phyloP scores from a whole-genome alignment of 2,888 invertebrate species.

The Troglohyphantes excavatus region DNA sequence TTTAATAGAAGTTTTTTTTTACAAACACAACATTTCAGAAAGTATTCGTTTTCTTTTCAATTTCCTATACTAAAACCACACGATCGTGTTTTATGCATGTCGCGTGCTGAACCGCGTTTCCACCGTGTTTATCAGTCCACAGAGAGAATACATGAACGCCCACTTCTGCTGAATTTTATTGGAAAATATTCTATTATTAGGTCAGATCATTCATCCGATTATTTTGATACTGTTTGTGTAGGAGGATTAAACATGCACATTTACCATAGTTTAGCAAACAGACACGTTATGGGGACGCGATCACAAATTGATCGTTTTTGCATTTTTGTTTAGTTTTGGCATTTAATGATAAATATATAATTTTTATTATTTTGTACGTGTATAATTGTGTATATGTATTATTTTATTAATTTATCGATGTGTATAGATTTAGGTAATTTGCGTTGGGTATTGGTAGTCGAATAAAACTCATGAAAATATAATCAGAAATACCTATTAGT shows the following conservation, averaged over 20 bases:
- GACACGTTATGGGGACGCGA: not conserved
- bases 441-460: too few species aligned
- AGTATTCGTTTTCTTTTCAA: too few species aligned
- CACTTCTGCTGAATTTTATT: not conserved
- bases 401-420: too few species aligned
- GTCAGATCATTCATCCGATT: slow-evolving; percentile 6
- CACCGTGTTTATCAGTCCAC: slow-evolving; percentile 2
- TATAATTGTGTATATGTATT: too few species aligned
- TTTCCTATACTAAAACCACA: not conserved
- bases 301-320: not conserved
- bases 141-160: not conserved
- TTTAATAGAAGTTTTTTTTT: too few species aligned
- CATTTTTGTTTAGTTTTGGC: not conserved
- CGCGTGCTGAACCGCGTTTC: not conserved
- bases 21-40: too few species aligned
- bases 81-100: not conserved
- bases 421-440: too few species aligned
- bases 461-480: too few species aligned
- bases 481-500: too few species aligned
- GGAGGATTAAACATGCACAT: not conserved
- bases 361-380: too few species aligned
- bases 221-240: slow-evolving; percentile 3
- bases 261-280: not conserved
- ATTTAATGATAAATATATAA: not conserved
- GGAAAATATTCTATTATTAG: slow-evolving; percentile 9